phyloP scores from a whole-genome alignment of 2,888 invertebrate genomes.

The Agriopis marginaria region DNA sequence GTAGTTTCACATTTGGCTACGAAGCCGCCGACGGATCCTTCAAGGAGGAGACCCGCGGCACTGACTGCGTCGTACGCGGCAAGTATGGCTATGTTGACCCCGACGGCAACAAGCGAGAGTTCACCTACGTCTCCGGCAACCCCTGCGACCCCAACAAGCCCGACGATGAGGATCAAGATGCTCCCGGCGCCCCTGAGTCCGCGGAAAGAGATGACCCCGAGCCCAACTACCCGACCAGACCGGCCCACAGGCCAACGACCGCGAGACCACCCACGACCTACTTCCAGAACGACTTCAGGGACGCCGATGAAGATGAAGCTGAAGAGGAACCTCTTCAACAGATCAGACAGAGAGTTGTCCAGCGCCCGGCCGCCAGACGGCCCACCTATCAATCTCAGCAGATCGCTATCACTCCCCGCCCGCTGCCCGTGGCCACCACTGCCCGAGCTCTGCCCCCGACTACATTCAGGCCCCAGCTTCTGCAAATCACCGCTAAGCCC shows the following conservation, averaged over 20 bases:
- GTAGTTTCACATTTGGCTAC: constrained; percentile 94
- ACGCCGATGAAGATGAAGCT: constrained; percentile 87
- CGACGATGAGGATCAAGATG: constrained; percentile 88
- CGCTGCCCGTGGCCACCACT: constrained; percentile 77
- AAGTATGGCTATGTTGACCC: constrained; percentile 96
- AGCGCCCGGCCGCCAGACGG: constrained; percentile 76
- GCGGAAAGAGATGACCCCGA: constrained; percentile 88
- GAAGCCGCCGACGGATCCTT: constrained; percentile 95
- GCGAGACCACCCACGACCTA: constrained; percentile 88
- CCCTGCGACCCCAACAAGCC: constrained; percentile 95
- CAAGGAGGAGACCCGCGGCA: constrained; percentile 94
- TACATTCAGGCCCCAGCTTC: constrained; percentile 88
- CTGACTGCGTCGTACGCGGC: constrained; percentile 94
- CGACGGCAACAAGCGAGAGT: constrained; percentile 94
- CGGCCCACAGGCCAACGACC: constrained; percentile 77
- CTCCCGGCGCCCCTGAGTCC: constrained; percentile 83
- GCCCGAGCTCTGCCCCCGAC: constrained; percentile 86
- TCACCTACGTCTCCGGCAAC: constrained; percentile 94
- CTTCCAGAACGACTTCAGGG: constrained; percentile 90
- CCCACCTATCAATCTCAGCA: constrained; percentile 81
- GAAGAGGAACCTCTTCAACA: constrained; percentile 84
- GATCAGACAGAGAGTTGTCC: constrained; percentile 80
- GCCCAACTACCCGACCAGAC: constrained; percentile 85
- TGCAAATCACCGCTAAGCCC: constrained; percentile 86
- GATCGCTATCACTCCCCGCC: constrained; percentile 87